These are phyloP conservation scores for Bucorvus abyssinicus DNA, from an alignment of 2,797 vertebrate species.

Conservation along the genomic window DNA sequence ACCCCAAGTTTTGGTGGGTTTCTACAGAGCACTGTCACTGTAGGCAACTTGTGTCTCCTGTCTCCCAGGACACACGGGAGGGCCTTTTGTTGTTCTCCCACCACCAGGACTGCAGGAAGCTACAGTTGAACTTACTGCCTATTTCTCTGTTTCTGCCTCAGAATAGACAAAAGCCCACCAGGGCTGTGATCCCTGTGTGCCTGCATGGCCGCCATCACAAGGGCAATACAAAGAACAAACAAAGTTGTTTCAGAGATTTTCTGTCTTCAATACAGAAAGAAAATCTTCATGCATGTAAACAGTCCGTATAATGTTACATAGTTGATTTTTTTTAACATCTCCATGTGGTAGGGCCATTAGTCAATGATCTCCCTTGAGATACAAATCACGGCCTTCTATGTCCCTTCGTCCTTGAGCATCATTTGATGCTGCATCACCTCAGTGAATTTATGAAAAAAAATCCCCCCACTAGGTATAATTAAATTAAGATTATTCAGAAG, in stretches of 20 bases:
- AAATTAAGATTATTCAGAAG: conserved; percentile 51
- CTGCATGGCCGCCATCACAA: neutral
- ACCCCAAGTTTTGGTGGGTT: neutral
- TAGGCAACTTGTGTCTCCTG: neutral
- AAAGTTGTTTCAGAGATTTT: neutral
- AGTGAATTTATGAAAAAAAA: conserved; percentile 1
- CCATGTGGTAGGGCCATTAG: neutral
- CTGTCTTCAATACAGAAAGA: neutral
- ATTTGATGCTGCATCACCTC: neutral
- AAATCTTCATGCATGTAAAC: neutral
- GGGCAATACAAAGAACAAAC: neutral
- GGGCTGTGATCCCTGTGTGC: neutral
- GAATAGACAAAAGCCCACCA: neutral
- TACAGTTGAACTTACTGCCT: neutral
- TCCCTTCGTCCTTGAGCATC: neutral
- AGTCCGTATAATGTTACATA: neutral
- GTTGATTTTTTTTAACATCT: neutral
- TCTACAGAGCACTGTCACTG: neutral
- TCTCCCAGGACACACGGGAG: neutral
- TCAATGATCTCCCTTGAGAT: neutral
- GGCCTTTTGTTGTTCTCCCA: neutral
- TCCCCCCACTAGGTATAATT: conserved; percentile 20
- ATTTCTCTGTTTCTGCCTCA: neutral
- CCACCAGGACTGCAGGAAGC: neutral
- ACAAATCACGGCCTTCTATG: neutral